These are phyloP conservation scores for Nansenia antarctica DNA, from an alignment of 2,113 vertebrate species.

Conservation along the genomic window DNA sequence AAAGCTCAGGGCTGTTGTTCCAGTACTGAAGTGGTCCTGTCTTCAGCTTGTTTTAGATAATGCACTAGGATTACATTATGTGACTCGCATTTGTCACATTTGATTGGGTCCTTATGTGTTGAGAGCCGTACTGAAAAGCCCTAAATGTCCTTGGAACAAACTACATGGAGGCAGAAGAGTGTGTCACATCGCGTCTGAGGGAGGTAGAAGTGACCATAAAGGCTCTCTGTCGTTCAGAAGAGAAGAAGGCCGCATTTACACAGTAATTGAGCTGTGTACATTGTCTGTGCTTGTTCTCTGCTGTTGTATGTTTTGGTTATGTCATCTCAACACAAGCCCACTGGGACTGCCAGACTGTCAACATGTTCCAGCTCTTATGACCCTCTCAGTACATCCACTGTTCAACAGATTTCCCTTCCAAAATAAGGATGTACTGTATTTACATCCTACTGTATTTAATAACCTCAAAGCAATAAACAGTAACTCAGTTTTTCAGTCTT, in stretches of 20 bases:
- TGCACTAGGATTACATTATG: too few species aligned
- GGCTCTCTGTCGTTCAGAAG: conserved; percentile 2
- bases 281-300: neutral
- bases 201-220: neutral
- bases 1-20: too few species aligned
- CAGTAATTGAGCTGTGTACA: neutral
- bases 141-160: neutral
- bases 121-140: conserved; percentile 12
- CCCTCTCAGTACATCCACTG: neutral
- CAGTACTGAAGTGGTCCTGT: conserved; percentile 22
- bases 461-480: conserved; percentile 6
- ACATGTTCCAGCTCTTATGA: neutral
- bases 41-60: conserved; percentile 33
- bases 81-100: conserved; percentile 7
- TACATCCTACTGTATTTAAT: neutral
- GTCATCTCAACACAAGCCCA: neutral
- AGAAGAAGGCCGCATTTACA: neutral
- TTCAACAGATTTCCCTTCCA: too few species aligned
- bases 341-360: conserved; percentile 9
- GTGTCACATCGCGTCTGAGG: conserved; percentile 7
- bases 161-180: neutral
- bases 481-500: conserved; percentile 1
- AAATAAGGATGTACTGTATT: too few species aligned
- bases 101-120: neutral
- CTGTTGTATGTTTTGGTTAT: neutral